phyloP scores from a whole-genome alignment of 2,113 vertebrate genomes.

The Pterocles gutturalis region DNA sequence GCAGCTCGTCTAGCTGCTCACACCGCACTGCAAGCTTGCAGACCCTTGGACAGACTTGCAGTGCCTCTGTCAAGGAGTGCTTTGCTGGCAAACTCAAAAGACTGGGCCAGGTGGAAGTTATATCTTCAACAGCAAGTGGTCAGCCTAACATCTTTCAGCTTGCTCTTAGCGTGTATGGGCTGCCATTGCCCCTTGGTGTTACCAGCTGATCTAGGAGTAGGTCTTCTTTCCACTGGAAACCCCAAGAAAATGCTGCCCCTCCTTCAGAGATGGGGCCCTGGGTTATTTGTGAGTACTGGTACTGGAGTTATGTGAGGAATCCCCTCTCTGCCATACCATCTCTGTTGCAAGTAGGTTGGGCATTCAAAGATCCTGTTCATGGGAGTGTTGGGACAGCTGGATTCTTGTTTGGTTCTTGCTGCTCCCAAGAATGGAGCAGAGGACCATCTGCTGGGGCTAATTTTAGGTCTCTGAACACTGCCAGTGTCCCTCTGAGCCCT shows the following conservation, averaged over 20 bases:
- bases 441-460: conserved; percentile 49
- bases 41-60: neutral
- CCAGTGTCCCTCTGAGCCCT: neutral
- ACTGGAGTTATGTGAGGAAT: neutral
- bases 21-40: too few species aligned
- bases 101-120: neutral
- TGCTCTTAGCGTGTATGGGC: neutral
- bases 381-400: conserved; percentile 43
- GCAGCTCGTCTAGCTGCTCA: too few species aligned
- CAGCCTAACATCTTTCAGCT: neutral
- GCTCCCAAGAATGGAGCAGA: conserved; percentile 29
- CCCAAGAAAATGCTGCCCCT: neutral
- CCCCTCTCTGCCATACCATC: neutral
- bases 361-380: conserved; percentile 8
- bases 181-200: neutral
- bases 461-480: neutral
- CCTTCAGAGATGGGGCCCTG: neutral
- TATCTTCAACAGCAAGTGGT: neutral
- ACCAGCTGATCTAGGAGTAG: neutral
- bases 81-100: neutral
- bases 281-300: neutral
- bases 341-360: neutral
- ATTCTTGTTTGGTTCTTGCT: conserved; percentile 18
- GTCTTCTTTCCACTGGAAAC: neutral
- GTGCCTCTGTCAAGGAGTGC: neutral